phyloP scores from a whole-genome alignment of 2,888 invertebrate genomes.

The Leucophenga maculata region DNA sequence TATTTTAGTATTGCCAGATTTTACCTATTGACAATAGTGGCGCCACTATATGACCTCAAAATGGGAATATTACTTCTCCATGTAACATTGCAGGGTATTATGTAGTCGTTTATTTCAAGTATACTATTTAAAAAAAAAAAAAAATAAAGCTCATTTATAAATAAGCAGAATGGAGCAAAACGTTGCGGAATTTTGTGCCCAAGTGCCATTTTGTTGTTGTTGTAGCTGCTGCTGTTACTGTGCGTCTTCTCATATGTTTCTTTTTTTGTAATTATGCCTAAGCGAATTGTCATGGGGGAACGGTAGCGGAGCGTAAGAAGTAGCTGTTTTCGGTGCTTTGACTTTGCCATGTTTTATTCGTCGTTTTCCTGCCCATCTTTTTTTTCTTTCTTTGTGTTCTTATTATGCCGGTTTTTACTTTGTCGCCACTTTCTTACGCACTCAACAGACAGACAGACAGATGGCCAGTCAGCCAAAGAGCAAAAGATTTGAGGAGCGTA shows the following conservation, averaged over 20 bases:
- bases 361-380: not conserved
- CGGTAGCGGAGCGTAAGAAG: not conserved
- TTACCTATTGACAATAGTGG: too few relatives aligned
- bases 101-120: too few relatives aligned
- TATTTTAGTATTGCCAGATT: too few relatives aligned
- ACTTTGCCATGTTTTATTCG: not conserved
- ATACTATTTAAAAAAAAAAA: not conserved
- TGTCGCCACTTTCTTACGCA: slow-evolving; percentile 3
- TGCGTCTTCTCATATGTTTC: not conserved
- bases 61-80: too few relatives aligned
- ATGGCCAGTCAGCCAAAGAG: slow-evolving; percentile 30
- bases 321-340: not conserved
- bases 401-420: not conserved
- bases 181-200: slow-evolving; percentile 32
- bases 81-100: too few relatives aligned
- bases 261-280: not conserved
- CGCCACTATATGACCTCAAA: too few relatives aligned
- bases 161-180: slow-evolving; percentile 17
- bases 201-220: not conserved
- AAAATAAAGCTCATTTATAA: not conserved
- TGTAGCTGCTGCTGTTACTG: not conserved
- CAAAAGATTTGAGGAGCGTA: slow-evolving; percentile 22
- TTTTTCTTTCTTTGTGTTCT: not conserved
- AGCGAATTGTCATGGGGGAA: not conserved
- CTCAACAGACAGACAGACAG: slow-evolving; percentile 15